Conservation (phyloP, 2,797 vertebrate species). For the Sebastes cheni region DNA sequence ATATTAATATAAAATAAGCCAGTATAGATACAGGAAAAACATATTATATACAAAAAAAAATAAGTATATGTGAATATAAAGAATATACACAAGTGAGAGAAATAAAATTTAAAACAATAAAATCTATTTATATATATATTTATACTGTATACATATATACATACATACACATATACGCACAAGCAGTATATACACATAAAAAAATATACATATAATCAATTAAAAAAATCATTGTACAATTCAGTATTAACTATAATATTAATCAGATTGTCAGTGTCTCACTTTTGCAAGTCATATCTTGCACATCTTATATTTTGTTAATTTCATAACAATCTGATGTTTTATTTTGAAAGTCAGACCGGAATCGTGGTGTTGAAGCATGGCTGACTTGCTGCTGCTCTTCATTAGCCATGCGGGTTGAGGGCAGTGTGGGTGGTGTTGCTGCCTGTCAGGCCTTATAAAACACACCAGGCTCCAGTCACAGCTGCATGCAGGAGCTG, state of each 20-base stretch:
- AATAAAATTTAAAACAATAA: too few relatives aligned
- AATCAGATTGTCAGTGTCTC: background rate
- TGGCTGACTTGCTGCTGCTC: background rate
- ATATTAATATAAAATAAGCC: too few relatives aligned
- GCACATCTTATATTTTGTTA: background rate
- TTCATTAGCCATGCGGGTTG: conserved; percentile 52
- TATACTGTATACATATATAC: too few relatives aligned
- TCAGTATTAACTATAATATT: background rate
- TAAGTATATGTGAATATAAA: accelerated
- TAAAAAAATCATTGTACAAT: too few relatives aligned
- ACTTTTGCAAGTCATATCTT: background rate
- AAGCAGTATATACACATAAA: too few relatives aligned
- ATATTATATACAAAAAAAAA: too few relatives aligned
- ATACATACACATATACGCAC: too few relatives aligned
- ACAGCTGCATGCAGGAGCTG: background rate
- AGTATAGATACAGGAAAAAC: too few relatives aligned
- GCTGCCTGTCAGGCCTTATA: conserved; percentile 55
- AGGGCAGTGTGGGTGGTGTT: background rate
- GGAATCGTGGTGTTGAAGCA: background rate
- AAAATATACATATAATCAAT: too few relatives aligned
- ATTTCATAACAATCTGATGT: background rate
- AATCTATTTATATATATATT: too few relatives aligned
- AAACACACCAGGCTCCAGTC: conserved; percentile 14
- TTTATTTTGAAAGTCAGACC: conserved; percentile 27
- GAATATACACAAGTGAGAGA: too few relatives aligned